Conservation (phyloP, 2,113 vertebrate genomes). For the Tenrec ecaudatus region DNA sequence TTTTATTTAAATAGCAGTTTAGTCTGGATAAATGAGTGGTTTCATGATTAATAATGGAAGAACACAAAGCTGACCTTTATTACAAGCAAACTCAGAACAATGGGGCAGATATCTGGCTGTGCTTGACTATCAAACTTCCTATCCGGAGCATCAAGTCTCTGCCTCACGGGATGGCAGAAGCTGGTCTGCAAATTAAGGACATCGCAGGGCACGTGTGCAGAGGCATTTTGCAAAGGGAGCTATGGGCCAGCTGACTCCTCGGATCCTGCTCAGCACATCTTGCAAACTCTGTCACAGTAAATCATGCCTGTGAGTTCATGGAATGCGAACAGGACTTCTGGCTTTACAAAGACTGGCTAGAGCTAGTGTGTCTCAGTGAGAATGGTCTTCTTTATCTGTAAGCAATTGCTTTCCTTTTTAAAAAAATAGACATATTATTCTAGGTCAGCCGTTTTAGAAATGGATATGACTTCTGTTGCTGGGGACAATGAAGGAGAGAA, state of each 20-base stretch:
- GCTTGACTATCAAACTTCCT: neutral
- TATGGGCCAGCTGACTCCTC: slow-evolving; percentile 9
- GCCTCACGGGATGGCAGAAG: neutral
- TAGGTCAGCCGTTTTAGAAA: slow-evolving; percentile 26
- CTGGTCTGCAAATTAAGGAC: slow-evolving; percentile 29
- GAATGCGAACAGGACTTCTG: slow-evolving; percentile 47
- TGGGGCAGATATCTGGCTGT: neutral
- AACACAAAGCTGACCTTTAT: neutral
- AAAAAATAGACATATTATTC: slow-evolving; percentile 18
- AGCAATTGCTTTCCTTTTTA: neutral
- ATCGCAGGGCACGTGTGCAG: neutral
- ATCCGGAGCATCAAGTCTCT: neutral
- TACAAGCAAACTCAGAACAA: slow-evolving; percentile 5
- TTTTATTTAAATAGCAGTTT: neutral
- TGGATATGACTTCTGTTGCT: neutral
- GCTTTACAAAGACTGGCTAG: neutral
- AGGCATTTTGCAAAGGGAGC: slow-evolving; percentile 2
- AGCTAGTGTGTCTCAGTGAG: neutral
- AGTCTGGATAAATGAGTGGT: slow-evolving; percentile 22
- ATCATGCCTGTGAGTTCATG: neutral
- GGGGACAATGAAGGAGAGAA: neutral
- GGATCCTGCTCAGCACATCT: neutral
- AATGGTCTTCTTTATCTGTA: neutral
- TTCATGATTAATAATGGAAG: slow-evolving; percentile 29
- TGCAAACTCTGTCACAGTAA: slow-evolving; percentile 24